These are phyloP conservation scores for Ectemnius cavifrons DNA, from an alignment of 2,888 invertebrate genomes.

Conservation along the genomic window DNA sequence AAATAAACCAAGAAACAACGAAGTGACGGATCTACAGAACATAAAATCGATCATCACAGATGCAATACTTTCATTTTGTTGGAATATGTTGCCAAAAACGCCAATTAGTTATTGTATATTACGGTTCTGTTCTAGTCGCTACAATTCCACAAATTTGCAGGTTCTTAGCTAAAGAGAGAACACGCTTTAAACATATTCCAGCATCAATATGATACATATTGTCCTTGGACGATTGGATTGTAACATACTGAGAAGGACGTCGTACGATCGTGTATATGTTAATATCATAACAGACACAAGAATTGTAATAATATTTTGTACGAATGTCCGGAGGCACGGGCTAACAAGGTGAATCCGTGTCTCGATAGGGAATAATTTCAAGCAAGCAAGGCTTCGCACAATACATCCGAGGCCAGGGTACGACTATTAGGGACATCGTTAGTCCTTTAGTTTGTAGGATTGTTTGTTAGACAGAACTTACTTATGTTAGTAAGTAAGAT, in stretches of 20 bases:
- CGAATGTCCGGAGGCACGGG: slow-evolving; percentile 54
- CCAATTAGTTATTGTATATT: neutral
- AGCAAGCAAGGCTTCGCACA: slow-evolving; percentile 75
- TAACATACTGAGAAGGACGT: slow-evolving; percentile 41
- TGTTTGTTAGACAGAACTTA: slow-evolving; percentile 78
- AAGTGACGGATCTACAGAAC: slow-evolving; percentile 67
- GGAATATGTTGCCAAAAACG: slow-evolving; percentile 54
- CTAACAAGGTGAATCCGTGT: slow-evolving; percentile 60
- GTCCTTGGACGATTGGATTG: slow-evolving; percentile 38
- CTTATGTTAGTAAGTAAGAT: slow-evolving; percentile 79
- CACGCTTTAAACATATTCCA: slow-evolving; percentile 59
- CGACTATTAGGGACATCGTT: slow-evolving; percentile 68
- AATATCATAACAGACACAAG: slow-evolving; percentile 32
- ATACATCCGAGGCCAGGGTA: slow-evolving; percentile 74
- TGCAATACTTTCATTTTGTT: slow-evolving; percentile 35
- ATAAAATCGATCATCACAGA: slow-evolving; percentile 61
- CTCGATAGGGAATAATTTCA: slow-evolving; percentile 49
- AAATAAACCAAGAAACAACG: slow-evolving; percentile 66
- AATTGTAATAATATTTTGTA: slow-evolving; percentile 34
- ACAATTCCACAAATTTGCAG: neutral
- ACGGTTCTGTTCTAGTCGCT: neutral
- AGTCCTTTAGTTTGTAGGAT: slow-evolving; percentile 71
- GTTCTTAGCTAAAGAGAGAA: slow-evolving; percentile 22
- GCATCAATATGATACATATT: slow-evolving; percentile 32
- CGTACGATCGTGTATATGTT: slow-evolving; percentile 27